Base-by-base conservation (phyloP, 2,888 invertebrate genomes). In the Coenonympha arcania region DNA sequence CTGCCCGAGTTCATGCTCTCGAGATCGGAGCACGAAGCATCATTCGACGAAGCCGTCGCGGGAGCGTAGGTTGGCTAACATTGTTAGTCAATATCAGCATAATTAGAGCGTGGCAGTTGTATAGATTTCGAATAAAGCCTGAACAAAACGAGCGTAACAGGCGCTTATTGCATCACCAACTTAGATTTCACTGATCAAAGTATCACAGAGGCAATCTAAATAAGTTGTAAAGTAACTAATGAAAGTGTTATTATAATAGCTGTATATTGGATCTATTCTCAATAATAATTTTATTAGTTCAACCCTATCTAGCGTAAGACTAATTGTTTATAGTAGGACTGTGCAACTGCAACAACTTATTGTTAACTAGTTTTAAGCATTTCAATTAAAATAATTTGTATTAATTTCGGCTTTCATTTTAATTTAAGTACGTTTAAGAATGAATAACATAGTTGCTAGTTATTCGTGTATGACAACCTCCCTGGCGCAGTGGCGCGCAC, bases 1-100 rank as follows among this genome's bases (percentile, higher is more conserved):
- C 72, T 92, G 55, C 92, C 92, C 1, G 89, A 87, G 61, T 92
- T 89, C 64, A 92, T 92, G 91, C 68, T 92, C 48, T 85, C 88
- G 51, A 88, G 88, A 70, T 90, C 91, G 31, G 90, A 91, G 56
- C 89, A 90, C 60, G 92, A 92, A 76, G 82, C 82, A 63, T 88
- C 89, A 52, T 91, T 92, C 67, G 92, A 92, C 68, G 89, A 87
- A 73, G 71, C 71, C 33, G 80, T 86, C 55, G 80, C 81, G 52
- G 77, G 76, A 65, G 85, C 77, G 71, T 86, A 84, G 73, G 66
- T 61, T 61, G 66, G 60, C 64, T 68, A 60, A 68, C 62, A 62
- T 65, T 69, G 65, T 79, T 79, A 70, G 71, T 73, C 76, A 80
- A 82, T 64, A 64, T 68, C 66, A 61, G 33, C 52, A 69, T 77